phyloP scores from a whole-genome alignment of 2,888 invertebrate species.

The Leucoma salicis region DNA sequence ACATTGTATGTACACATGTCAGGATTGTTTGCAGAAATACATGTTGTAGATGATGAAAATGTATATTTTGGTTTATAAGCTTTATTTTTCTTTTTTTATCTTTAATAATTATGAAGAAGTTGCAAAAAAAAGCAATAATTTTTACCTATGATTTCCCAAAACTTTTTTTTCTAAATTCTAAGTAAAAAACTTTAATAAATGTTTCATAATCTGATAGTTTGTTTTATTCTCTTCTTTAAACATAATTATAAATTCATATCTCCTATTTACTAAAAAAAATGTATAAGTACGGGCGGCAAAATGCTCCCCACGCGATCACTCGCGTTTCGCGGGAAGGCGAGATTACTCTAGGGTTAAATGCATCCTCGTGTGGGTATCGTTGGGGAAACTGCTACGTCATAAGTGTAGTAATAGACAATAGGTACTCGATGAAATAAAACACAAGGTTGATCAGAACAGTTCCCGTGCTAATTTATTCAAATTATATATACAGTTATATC shows the following conservation, averaged over 20 bases:
- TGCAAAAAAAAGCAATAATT: neutral
- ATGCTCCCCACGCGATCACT: constrained; percentile 19
- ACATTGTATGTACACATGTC: constrained; percentile 12
- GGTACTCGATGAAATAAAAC: constrained; percentile 40
- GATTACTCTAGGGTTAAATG: constrained; percentile 1
- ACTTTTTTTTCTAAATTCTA: neutral
- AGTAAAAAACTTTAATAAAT: neutral
- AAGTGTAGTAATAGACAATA: too few species aligned
- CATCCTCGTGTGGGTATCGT: too few species aligned
- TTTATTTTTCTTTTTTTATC: neutral
- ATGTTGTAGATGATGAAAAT: constrained; percentile 7
- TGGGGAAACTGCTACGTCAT: too few species aligned
- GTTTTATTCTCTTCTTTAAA: constrained; percentile 1
- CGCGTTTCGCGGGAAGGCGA: constrained; percentile 8
- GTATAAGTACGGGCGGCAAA: constrained; percentile 10
- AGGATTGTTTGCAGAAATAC: constrained; percentile 9
- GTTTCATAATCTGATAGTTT: neutral
- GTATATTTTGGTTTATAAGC: constrained; percentile 3
- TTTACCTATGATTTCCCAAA: neutral
- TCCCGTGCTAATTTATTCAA: constrained; percentile 70
- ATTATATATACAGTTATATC: constrained; percentile 64
- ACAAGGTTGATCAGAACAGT: constrained; percentile 59
- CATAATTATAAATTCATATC: neutral
- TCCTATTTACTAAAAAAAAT: neutral
- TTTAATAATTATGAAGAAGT: neutral